Evolutionary conservation across 2,797 vertebrate species (phyloP), one percentile per base, ranked within the genome.

Genomic region (Sebastes trivittatus): DNA sequence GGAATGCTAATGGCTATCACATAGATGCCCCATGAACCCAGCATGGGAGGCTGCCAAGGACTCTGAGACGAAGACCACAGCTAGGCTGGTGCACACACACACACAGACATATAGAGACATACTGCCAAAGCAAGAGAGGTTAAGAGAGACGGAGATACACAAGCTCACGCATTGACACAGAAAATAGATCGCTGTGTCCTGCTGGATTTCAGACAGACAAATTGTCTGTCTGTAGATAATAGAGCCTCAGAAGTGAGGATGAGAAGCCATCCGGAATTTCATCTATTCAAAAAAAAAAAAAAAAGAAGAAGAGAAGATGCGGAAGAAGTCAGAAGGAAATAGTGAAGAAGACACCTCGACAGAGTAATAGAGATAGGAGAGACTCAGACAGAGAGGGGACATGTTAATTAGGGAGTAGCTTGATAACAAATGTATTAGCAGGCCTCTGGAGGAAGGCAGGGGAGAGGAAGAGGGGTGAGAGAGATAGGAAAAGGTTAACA

Each of bases 401-500:
- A 95, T 94, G 92, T 93, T 96, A 96, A 96, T 96, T 96, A 96
- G 95, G 94, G 89, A 93, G 95, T 89, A 92, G 88, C 88, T 93
- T 93, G 96, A 97, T 97, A 97, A 96, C 97, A 97, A 97, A 97
- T 97, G 96, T 97, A 97, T 97, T 97, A 97, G 97, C 95, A 91
- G 95, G 96, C 96, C 94, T 97, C 95, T 96, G 96, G 96, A 96
- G 95, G 94, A 96, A 94, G 95, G 93, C 94, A 92, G 92, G 87
- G 72, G 81, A 61, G 87, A 95, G 96, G 95, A 93, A 95, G 94
- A 92, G 87, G 95, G 91, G 95, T 95, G 96, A 94, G 92, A 87
- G 92, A 94, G 94, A 89, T 84, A 84, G 86, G 69, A 78, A 87
- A 85, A 89, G 82, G 83, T 90, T 84, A 88, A 91, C 72, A 93